Evolutionary conservation across 2,797 vertebrate species (phyloP).

Genomic region (Manis javanica): DNA sequence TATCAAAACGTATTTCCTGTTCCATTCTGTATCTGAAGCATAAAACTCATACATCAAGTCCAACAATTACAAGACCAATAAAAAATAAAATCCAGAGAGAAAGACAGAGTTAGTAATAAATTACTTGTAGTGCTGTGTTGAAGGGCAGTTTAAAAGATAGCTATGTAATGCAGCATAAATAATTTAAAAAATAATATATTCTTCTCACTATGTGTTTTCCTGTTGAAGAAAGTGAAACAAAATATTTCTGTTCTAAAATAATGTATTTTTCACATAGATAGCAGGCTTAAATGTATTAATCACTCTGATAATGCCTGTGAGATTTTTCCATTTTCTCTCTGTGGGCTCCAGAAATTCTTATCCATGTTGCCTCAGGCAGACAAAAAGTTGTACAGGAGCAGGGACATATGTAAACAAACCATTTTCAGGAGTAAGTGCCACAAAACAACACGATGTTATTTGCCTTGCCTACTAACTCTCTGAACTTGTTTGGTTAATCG

Average conservation of each 20-base stretch:
- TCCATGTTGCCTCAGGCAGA: neutral
- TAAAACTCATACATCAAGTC: conserved; percentile 79
- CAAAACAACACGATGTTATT: neutral
- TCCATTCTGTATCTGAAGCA: conserved; percentile 75
- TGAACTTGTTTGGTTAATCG: neutral
- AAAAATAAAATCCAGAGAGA: conserved; percentile 78
- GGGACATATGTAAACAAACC: neutral
- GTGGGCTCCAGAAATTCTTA: neutral
- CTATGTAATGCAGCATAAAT: conserved; percentile 74
- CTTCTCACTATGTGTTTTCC: neutral
- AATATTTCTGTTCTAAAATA: neutral
- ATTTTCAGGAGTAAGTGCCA: neutral
- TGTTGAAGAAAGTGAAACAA: neutral
- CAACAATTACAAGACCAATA: conserved; percentile 73
- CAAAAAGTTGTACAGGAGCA: neutral
- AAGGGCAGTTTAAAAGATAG: conserved; percentile 75
- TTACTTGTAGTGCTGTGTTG: conserved; percentile 69
- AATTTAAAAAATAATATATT: conserved; percentile 70
- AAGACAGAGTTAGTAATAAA: conserved; percentile 78
- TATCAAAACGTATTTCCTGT: conserved; percentile 68
- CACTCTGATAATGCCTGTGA: neutral
- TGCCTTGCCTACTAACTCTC: neutral
- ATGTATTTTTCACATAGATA: neutral
- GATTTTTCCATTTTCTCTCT: neutral
- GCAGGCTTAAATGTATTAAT: neutral